Base-by-base conservation (phyloP, 2,113 vertebrate species). In the Gallinago jamesoni region DNA sequence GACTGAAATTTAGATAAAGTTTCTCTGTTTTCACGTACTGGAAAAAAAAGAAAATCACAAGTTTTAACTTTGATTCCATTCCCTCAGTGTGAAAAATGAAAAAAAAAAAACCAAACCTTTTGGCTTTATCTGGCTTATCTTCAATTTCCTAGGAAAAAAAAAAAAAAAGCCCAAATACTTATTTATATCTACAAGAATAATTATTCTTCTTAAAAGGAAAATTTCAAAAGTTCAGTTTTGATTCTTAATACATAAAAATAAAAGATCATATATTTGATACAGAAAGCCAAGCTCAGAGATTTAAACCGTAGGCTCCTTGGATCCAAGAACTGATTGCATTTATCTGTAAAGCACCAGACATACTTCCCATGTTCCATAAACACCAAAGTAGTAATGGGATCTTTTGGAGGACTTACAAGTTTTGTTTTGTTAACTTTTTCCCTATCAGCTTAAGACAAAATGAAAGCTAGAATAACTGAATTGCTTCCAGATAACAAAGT, bases 301-400 rank as follows among this genome's bases (percentile, higher is more conserved):
- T 84, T 89, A 84, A 92, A 86, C 56, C 84, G 12, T n/a, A 84
- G 84, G 31, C 20, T 84, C 22, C 48, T 84, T 84, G 62, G 55
- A 89, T 83, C 22, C 83, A 82, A 75, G 22, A 87, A 80, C 2
- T 57, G 48, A 53, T 82, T 47, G 43, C 17, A 64, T 79, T 95
- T 96, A 94, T 95, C 95, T 92, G 37, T 53, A 96, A 96, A 91
- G 80, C 48, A 73, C 56, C 88, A 96, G 88, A 84, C 15, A 57
- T 24, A 53, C 5, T 67, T 92, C 48, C 62, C n/a, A 60, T 10
- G 64, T 64, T 93, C 68, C 89, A 22, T 2, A 18, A 90, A 92
- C 60, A 73, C 57, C n/a, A 55, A 93, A 78, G 68, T 37, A 93
- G 30, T n/a, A 90, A 68, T 33, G 12, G 62, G 33, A 82, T 60